A percentile compares a stretch with the other conserved stretches of the same genome.
These are phyloP conservation scores for Stichodactyla helianthus DNA, from an alignment of 64 coral and sea anemone genomes.

Conservation along the genomic window DNA sequence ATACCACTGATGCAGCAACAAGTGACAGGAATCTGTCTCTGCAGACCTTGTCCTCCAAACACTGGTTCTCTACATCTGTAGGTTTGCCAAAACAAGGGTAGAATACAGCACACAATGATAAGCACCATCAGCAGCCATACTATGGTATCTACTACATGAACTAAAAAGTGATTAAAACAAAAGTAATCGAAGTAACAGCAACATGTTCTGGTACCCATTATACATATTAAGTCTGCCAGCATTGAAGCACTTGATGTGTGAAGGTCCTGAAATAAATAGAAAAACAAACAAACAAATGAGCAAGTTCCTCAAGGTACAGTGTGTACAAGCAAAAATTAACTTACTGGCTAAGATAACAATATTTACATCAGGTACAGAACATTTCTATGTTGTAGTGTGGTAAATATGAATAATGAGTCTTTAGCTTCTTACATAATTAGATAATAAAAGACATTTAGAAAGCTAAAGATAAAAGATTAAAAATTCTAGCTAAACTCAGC, in stretches of 20 bases:
- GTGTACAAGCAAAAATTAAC: too few species aligned
- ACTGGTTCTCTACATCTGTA: constrained; percentile 98
- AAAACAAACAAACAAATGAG: neutral
- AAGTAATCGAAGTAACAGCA: constrained; percentile 67
- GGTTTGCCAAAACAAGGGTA: constrained; percentile 69
- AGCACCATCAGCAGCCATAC: constrained; percentile 44
- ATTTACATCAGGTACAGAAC: too few species aligned
- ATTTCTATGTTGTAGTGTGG: too few species aligned
- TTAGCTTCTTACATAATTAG: too few species aligned
- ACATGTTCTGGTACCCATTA: constrained; percentile 95
- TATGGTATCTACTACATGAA: constrained; percentile 45
- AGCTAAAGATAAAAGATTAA: neutral
- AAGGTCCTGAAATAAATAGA: constrained; percentile 48
- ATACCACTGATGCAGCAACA: constrained; percentile 84
- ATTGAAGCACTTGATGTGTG: constrained; percentile 61
- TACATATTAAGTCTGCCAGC: constrained; percentile 90
- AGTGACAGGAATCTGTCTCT: constrained; percentile 86
- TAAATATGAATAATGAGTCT: too few species aligned
- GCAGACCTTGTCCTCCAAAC: constrained; percentile 69
- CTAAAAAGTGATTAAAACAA: constrained; percentile 26
- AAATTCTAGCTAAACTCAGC: too few species aligned
- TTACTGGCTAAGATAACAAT: too few species aligned
- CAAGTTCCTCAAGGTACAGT: too few species aligned
- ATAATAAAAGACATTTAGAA: neutral
- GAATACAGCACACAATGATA: constrained; percentile 70